Base-by-base conservation (phyloP, 2,797 vertebrate species). In the Chelidonichthys spinosus region DNA sequence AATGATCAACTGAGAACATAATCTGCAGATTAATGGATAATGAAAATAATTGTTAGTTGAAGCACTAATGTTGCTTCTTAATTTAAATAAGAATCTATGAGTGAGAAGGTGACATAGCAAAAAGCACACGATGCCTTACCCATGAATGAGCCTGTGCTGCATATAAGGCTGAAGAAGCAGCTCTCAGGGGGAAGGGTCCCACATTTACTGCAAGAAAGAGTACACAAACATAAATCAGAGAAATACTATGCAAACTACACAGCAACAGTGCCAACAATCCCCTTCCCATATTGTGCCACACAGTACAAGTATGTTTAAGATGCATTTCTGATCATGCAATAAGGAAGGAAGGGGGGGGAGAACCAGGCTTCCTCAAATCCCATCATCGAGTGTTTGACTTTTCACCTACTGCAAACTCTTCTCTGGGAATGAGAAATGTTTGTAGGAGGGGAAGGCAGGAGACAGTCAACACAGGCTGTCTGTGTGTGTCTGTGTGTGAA, bases 121-220 rank as follows among this genome's bases (percentile, higher is more conserved):
- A 50, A 64, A 54, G 40, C 1, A 1, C 54, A 39, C 6, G 56
- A 25, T 40, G 39, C 39, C 83, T 92, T 84, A 98, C 96, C 97
- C 95, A 97, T 97, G 90, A 97, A 98, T 50, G 97, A 96, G 37
- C 97, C 96, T 1, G 95, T 94, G 88, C 96, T 98, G 93, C 97
- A 97, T 92, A 98, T 96, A 68, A 98, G 96, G 84, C 97, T 97
- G 94, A 98, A 97, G 93, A 98, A 96, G 90, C 96, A 97, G 94
- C 97, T 98, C 90, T 97, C 97, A 0, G 97, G 97, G 8, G 97
- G 97, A 74, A 96, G 92, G 63, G 96, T 96, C 63, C 97, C 96
- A 86, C 96, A 98, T 90, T 97, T 98, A 90, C 97, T 98, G 91
- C 5, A 68, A 79, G 78, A 81, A 32, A 85, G 25, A 76, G 42